phyloP scores from a whole-genome alignment of 2,888 invertebrate genomes.

The Cheilosia scutellata region DNA sequence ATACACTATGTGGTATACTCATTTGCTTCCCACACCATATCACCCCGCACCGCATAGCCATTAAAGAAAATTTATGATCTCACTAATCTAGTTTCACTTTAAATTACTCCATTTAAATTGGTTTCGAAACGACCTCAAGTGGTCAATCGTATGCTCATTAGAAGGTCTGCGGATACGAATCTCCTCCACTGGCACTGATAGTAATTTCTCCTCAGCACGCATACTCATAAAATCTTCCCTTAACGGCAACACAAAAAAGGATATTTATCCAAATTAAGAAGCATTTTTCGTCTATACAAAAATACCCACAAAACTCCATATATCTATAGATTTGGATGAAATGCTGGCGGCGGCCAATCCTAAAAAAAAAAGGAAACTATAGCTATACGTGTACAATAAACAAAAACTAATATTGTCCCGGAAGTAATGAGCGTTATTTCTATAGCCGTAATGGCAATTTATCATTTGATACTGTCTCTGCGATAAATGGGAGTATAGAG shows the following conservation, averaged over 20 bases:
- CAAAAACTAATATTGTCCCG: constrained; percentile 72
- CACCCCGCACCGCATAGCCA: constrained; percentile 18
- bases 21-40: constrained; percentile 48
- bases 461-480: constrained; percentile 60
- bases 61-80: constrained; percentile 71
- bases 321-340: constrained; percentile 32
- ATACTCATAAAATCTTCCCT: constrained; percentile 18
- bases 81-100: constrained; percentile 69
- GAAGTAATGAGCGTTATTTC: constrained; percentile 72
- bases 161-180: constrained; percentile 67
- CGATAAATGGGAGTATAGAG: constrained; percentile 24
- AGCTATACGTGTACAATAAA: constrained; percentile 31
- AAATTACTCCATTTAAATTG: constrained; percentile 67
- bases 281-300: constrained; percentile 6
- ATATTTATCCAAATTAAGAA: constrained; percentile 56
- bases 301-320: constrained; percentile 7
- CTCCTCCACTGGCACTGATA: constrained; percentile 43
- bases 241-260: constrained; percentile 20
- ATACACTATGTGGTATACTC: constrained; percentile 26
- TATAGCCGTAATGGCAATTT: constrained; percentile 63
- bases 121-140: constrained; percentile 67
- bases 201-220: constrained; percentile 58
- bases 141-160: constrained; percentile 75
- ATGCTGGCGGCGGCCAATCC: constrained; percentile 38
- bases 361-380: constrained; percentile 21